These are phyloP conservation scores for Tyrannus savana DNA, from an alignment of 2,113 vertebrate genomes.

Conservation along the genomic window DNA sequence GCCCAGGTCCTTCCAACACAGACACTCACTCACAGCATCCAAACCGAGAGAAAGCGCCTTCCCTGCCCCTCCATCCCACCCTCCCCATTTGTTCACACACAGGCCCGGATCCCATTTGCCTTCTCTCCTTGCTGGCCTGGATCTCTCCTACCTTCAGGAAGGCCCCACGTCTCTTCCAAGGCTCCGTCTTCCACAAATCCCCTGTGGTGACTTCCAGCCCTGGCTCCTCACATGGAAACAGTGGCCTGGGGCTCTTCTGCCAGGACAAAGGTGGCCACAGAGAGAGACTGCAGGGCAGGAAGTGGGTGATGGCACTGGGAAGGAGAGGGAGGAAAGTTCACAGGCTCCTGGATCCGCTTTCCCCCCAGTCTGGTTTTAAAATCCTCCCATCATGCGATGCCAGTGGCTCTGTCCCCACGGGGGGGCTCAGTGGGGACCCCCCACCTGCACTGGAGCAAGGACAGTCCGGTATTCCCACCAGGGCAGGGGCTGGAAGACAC, in stretches of 20 bases:
- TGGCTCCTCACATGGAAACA: rapidly evolving
- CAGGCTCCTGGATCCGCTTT: rapidly evolving
- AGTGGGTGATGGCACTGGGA: background rate
- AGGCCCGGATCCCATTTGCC: rapidly evolving
- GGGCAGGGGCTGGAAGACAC: rapidly evolving
- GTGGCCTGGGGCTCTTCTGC: rapidly evolving
- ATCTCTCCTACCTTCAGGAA: background rate
- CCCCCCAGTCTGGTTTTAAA: background rate
- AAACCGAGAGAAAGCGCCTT: rapidly evolving
- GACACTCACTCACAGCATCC: background rate
- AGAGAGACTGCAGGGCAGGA: background rate
- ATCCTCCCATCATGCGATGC: background rate
- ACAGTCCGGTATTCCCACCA: rapidly evolving
- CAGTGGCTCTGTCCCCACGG: rapidly evolving
- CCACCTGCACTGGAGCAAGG: background rate
- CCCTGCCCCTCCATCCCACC: background rate
- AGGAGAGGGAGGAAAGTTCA: rapidly evolving
- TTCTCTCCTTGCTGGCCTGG: background rate
- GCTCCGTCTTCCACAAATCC: background rate
- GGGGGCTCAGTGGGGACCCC: background rate
- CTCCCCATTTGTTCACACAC: background rate
- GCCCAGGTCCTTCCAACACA: rapidly evolving
- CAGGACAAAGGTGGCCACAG: rapidly evolving
- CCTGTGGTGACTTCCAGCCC: rapidly evolving
- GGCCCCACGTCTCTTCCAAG: background rate